phyloP scores from a whole-genome alignment of 1,140 invertebrate genomes.

The Piezodorus guildinii region DNA sequence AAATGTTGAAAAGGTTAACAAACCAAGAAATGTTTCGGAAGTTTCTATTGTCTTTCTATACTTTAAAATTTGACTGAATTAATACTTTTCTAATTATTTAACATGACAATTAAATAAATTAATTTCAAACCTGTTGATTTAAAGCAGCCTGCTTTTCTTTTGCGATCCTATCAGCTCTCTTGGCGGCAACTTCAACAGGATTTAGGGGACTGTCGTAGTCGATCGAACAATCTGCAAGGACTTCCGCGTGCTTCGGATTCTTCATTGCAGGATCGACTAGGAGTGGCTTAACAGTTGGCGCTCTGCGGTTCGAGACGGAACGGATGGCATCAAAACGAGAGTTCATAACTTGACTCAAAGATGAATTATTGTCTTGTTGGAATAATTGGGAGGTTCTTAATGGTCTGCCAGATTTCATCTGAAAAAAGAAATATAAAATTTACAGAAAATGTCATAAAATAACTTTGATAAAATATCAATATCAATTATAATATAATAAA shows the following conservation, averaged over 20 bases:
- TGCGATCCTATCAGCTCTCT: constrained; percentile 69
- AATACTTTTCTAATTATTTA: no score
- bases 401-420: constrained; percentile 54
- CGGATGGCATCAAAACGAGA: constrained; percentile 73
- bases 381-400: constrained; percentile 72
- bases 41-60: no score
- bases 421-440: constrained; percentile 24
- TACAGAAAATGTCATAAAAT: no score
- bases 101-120: no score
- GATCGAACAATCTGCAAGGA: constrained; percentile 71
- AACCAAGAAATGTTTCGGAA: no score
- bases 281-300: constrained; percentile 58
- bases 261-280: constrained; percentile 56
- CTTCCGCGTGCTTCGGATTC: constrained; percentile 72
- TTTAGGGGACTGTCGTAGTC: constrained; percentile 73
- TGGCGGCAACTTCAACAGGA: constrained; percentile 72
- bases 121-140: constrained; percentile 9
- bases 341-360: constrained; percentile 55
- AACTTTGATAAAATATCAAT: no score
- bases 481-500: no score
- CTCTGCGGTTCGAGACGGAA: constrained; percentile 52
- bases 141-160: constrained; percentile 53
- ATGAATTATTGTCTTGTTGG: constrained; percentile 68
- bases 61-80: no score
- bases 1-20: no score